phyloP scores from a whole-genome alignment of 2,113 vertebrate genomes.

The Sprattus sprattus region DNA sequence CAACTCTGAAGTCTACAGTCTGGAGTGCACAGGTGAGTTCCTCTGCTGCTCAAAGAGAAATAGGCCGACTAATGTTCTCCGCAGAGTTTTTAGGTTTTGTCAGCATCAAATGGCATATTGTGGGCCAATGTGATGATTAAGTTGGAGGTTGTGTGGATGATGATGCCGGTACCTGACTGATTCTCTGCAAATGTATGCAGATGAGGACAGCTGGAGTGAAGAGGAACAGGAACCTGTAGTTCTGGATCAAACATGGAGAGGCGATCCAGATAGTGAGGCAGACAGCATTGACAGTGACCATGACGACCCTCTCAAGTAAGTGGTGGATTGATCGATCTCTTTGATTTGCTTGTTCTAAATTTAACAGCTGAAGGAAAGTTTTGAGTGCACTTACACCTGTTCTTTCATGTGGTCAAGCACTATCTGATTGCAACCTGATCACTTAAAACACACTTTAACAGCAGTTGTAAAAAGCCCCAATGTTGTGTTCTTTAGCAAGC shows the following conservation, averaged over 20 bases:
- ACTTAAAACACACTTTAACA: too few species aligned
- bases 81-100: neutral
- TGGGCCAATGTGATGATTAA: neutral
- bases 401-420: neutral
- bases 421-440: too few species aligned
- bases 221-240: constrained; percentile 86
- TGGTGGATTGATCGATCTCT: neutral
- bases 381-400: neutral
- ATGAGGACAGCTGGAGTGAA: constrained; percentile 95
- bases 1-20: constrained; percentile 71
- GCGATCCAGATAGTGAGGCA: constrained; percentile 94
- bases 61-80: too few species aligned
- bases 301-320: constrained; percentile 93
- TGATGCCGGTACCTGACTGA: neutral
- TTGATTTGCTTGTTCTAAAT: neutral
- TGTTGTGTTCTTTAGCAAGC: too few species aligned
- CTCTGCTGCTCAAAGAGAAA: constrained; percentile 65
- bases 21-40: constrained; percentile 80
- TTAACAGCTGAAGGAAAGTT: too few species aligned
- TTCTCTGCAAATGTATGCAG: constrained; percentile 59
- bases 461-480: too few species aligned
- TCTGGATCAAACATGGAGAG: constrained; percentile 94
- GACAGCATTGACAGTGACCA: constrained; percentile 97
- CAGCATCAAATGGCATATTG: too few species aligned
- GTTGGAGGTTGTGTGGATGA: neutral